Evolutionary conservation across 2,888 invertebrate genomes (phyloP), one percentile per base, ranked within the genome.

Genomic region (Catocala sponsa): DNA sequence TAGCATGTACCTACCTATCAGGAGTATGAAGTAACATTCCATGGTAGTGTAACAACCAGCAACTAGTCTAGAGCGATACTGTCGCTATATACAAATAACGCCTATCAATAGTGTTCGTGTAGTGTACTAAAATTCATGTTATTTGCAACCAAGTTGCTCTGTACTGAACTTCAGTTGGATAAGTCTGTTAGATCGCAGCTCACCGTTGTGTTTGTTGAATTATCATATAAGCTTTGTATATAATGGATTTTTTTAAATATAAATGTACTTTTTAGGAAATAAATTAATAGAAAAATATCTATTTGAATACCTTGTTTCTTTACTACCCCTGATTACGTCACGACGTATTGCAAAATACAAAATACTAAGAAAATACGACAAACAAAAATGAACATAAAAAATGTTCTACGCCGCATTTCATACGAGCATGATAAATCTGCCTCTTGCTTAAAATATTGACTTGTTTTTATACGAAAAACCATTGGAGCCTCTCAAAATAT

Each of bases 31-130:
- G n/a, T 83, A 81, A 89, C 90, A 91, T 91, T 92, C 91, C 91
- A 85, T 85, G 86, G 84, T 88, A 89, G 86, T 74, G 82, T 88
- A 87, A 84, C 78, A 85, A 89, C 86, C 89, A 86, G 83, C 85
- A 87, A 81, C 93, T 94, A 94, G 94, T 94, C 93, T 92, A 91
- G 89, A 85, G 88, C 86, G 88, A 85, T 76, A 79, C 78, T 79
- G 76, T 87, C 86, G 84, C 85, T 85, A 70, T 79, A 76, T 80
- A 77, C 71, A 66, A 38, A 63, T 74, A 80, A 82, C 82, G 83
- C 76, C 74, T 79, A 74, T 78, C 75, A 53, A 80, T 78, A 84
- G 76, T 79, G 80, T 78, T 78, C 64, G 70, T 73, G 61, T 79
- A 79, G 73, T 81, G 80, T 70, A 80, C 72, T 81, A 78, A 77